A percentile compares a stretch with the other conserved stretches of the same genome.
phyloP scores from a whole-genome alignment of 2,888 invertebrate species.

The Caradrina kadenii region DNA sequence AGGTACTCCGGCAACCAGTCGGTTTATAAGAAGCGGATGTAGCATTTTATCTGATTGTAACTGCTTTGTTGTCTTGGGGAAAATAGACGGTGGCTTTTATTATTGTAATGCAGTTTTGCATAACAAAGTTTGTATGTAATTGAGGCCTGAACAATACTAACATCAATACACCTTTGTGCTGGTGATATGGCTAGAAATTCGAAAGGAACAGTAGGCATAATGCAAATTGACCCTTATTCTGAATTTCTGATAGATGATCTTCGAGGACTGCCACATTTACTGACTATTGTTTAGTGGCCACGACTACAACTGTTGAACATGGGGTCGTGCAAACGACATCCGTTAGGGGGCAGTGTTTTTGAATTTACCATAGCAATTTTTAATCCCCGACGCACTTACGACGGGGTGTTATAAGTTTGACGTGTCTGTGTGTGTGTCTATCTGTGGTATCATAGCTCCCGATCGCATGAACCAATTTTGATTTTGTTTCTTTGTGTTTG shows the following conservation, averaged over 20 bases:
- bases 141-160: background rate
- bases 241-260: background rate
- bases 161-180: conserved; percentile 20
- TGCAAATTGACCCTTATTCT: background rate
- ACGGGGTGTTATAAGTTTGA: no score
- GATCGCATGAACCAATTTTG: no score
- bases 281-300: background rate
- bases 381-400: no score
- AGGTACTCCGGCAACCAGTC: background rate
- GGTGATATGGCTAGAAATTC: background rate
- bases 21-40: conserved; percentile 41
- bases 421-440: no score
- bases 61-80: conserved; percentile 28
- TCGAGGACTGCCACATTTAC: background rate
- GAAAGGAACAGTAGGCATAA: background rate
- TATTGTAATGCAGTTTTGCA: conserved; percentile 59
- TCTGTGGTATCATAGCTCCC: no score
- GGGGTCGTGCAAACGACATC: background rate
- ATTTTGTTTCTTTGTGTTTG: no score
- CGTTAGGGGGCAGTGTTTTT: no score
- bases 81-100: conserved; percentile 32
- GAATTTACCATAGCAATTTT: no score
- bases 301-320: background rate
- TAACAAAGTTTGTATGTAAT: conserved; percentile 45
- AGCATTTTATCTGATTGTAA: conserved; percentile 54